Evolutionary conservation across 1,140 invertebrate species (phyloP).

Genomic region (Drosophila erecta): DNA sequence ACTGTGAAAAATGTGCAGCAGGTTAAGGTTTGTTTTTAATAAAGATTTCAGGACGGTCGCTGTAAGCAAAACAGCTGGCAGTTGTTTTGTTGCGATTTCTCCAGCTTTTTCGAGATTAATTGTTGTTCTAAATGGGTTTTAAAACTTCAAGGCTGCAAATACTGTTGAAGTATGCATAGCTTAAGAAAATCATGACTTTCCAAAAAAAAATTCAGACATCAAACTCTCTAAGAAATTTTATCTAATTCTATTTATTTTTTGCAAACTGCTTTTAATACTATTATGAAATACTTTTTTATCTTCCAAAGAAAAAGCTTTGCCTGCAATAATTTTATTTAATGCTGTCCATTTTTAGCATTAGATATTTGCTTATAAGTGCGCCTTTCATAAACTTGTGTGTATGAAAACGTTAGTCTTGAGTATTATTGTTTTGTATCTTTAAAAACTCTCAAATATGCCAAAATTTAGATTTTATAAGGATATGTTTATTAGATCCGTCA

Average conservation of each 20-base stretch:
- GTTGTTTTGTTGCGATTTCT: conserved; percentile 5
- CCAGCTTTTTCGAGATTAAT: neutral
- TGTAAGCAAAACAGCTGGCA: conserved; percentile 48
- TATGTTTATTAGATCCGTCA: too few relatives aligned
- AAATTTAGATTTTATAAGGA: too few relatives aligned
- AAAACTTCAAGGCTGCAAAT: conserved; percentile 8
- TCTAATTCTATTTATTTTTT: too few relatives aligned
- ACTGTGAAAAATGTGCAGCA: neutral
- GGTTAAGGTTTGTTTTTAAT: neutral
- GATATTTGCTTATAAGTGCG: neutral
- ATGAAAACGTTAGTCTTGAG: neutral
- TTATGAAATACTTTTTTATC: too few relatives aligned
- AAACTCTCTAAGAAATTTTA: neutral
- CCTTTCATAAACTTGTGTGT: neutral
- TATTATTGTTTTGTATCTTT: neutral
- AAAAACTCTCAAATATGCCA: neutral
- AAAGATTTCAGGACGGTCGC: neutral
- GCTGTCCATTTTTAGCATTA: neutral
- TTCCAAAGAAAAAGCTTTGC: too few relatives aligned
- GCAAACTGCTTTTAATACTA: too few relatives aligned
- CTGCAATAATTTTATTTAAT: neutral
- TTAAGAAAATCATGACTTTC: neutral
- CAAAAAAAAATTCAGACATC: neutral
- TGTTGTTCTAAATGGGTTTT: conserved; percentile 5
- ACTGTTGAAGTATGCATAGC: neutral